Base-by-base conservation (phyloP, 2,888 invertebrate genomes). In the Drosophila nr. perissopoda region DNA sequence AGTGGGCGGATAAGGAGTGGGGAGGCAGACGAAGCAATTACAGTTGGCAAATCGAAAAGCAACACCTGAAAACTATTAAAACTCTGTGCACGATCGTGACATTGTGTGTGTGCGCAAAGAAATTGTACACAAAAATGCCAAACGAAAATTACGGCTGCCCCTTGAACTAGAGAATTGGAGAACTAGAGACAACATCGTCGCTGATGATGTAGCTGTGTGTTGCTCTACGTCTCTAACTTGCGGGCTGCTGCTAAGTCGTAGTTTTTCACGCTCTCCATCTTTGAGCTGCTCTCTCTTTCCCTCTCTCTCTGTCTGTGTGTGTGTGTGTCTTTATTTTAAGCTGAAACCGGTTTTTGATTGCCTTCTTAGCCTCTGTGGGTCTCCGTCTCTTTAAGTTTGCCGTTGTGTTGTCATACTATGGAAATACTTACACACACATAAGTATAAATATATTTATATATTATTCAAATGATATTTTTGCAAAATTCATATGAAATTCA, bases 261-360 rank as follows among this genome's bases (percentile, higher is more conserved):
- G 89, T 84, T 84, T 89, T 89, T 84, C 88, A 89, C 85, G 84
- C 88, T 89, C 84, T 79, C 84, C 82, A 76, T 78, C 81, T 80
- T 79, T 48, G 63, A 62, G 33, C 68, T 63, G 68, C 33, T 60
- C 61, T 66, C 7, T 46, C 42, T 46, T 13, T 21, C 6, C n/a
- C 40, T 16, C 11, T n/a, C 42, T 40, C 40, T n/a, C 11, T 42
- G 10, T 11, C 5, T 11, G 70, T 67, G 25, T 80, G 61, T 70
- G n/a, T n/a, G 71, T 72, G 72, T 72, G 77, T 77, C 72, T 84
- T 87, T 85, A 89, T 89, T 89, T 89, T 89, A 89, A 88, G 81
- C 90, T 73, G 83, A 85, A 84, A 84, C 84, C 79, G 88, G 84
- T 84, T 84, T 89, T 36, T 81, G 70, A 74, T 80, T 75, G 75